These are phyloP conservation scores for Pentalonia nigronervosa DNA, from an alignment of 1,140 invertebrate species.

Conservation along the genomic window DNA sequence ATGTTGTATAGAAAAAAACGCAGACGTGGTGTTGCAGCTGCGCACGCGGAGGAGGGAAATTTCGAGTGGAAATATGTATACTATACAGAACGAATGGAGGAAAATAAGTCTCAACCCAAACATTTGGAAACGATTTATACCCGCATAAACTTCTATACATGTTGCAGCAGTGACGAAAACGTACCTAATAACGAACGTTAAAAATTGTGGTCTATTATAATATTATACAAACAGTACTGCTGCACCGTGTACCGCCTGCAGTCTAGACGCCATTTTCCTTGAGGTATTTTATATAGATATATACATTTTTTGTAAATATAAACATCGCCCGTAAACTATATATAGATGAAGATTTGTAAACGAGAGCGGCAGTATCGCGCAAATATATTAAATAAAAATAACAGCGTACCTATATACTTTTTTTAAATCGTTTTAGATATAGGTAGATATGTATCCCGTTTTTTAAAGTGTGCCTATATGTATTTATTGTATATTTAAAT, in stretches of 20 bases:
- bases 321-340: not conserved
- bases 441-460: too few relatives aligned
- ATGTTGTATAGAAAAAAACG: not conserved
- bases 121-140: constrained; percentile 22
- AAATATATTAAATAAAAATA: too few relatives aligned
- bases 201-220: constrained; percentile 6
- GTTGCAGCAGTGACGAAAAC: not conserved
- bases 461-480: not conserved
- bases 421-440: not conserved
- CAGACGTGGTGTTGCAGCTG: not conserved
- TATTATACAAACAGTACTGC: not conserved
- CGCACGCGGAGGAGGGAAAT: not conserved
- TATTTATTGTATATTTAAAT: not conserved
- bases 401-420: not conserved
- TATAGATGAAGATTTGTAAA: not conserved
- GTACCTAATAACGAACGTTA: not conserved
- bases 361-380: too few relatives aligned
- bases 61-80: not conserved
- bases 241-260: not conserved
- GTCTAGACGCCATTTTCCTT: constrained; percentile 10
- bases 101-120: not conserved
- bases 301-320: not conserved
- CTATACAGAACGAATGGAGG: not conserved
- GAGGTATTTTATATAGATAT: too few relatives aligned
- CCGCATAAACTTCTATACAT: not conserved